A percentile compares a stretch with the other conserved stretches of the same genome.
Evolutionary conservation across 2,888 invertebrate species (phyloP).

Genomic region (Synergus umbraculus): DNA sequence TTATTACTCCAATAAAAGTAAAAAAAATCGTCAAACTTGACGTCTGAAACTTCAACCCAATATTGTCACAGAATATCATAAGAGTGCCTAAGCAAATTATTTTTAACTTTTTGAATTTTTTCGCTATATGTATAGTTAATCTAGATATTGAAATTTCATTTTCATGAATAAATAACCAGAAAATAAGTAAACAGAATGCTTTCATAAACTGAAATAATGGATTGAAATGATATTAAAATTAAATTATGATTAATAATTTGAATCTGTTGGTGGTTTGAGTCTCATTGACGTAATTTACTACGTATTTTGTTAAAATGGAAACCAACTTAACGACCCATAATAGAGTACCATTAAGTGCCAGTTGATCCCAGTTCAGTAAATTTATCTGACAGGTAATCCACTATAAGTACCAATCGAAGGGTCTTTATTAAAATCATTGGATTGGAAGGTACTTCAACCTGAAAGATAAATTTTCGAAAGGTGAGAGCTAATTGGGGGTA

Average conservation of each 20-base stretch:
- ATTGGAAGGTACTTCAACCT: conserved; percentile 20
- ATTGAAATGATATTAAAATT: neutral
- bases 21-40: too few species aligned
- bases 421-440: conserved; percentile 33
- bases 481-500: neutral
- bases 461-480: conserved; percentile 35
- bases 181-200: neutral
- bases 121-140: too few species aligned
- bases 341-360: conserved; percentile 38
- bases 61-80: too few species aligned
- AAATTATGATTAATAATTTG: neutral
- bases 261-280: neutral
- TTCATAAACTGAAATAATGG: neutral
- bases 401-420: conserved; percentile 33
- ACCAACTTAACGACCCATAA: conserved; percentile 26
- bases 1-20: too few species aligned
- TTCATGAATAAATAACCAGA: neutral
- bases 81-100: too few species aligned
- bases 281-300: neutral
- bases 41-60: too few species aligned
- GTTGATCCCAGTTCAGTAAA: conserved; percentile 17
- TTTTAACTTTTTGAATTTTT: neutral
- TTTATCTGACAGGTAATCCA: conserved; percentile 31
- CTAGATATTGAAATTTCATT: neutral
- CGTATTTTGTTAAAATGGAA: conserved; percentile 12